Percentiles rank a stretch among this genome's conserved stretches.
These are phyloP conservation scores for Potorous gilbertii DNA, from an alignment of 2,797 vertebrate genomes.

Conservation along the genomic window DNA sequence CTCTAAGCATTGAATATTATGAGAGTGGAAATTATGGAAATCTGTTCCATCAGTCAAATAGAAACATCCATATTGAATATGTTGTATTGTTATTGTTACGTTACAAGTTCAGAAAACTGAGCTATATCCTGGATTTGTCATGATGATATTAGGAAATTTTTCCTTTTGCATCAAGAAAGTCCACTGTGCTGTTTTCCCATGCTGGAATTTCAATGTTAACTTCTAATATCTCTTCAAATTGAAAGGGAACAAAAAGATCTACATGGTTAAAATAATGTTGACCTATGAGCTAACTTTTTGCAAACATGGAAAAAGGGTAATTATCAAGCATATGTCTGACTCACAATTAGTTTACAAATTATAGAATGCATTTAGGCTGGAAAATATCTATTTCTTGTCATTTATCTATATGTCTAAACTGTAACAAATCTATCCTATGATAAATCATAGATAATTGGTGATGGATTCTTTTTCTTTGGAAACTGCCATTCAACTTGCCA, in stretches of 20 bases:
- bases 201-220: constrained; percentile 66
- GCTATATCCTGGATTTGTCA: not conserved
- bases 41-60: constrained; percentile 5
- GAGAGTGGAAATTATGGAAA: not conserved
- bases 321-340: constrained; percentile 73
- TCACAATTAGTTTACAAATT: constrained; percentile 63
- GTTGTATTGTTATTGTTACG: not conserved
- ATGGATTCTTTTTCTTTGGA: not conserved
- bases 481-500: not conserved
- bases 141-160: constrained; percentile 40
- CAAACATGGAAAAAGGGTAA: constrained; percentile 69
- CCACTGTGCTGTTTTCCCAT: constrained; percentile 45
- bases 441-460: not conserved
- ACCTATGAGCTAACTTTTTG: constrained; percentile 69
- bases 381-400: constrained; percentile 36
- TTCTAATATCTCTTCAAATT: constrained; percentile 55
- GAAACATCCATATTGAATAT: not conserved
- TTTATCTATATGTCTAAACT: constrained; percentile 34
- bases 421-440: not conserved
- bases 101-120: constrained; percentile 5
- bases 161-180: constrained; percentile 55
- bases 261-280: constrained; percentile 73
- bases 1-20: constrained; percentile 26
- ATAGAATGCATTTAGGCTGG: constrained; percentile 58
- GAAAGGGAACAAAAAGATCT: constrained; percentile 72